Conservation (phyloP, 2,888 invertebrate species). For the Ernsta delagoae region DNA sequence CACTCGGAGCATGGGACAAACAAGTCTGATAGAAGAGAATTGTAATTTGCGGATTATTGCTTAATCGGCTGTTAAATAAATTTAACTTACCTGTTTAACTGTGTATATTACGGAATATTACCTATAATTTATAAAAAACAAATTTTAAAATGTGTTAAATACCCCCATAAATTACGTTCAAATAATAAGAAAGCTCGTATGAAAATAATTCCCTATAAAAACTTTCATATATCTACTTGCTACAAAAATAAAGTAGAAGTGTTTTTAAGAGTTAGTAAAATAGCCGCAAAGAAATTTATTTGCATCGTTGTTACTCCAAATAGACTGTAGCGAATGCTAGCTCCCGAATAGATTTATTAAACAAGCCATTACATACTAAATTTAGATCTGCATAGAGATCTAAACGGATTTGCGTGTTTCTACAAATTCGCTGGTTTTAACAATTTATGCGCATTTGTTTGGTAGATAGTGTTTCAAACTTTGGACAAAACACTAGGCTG, state of each 20-base stretch:
- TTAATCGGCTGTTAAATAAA: background rate
- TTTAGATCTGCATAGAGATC: slow-evolving; percentile 70
- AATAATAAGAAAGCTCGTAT: too few species aligned
- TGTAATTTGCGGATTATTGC: slow-evolving; percentile 5
- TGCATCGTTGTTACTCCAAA: slow-evolving; percentile 50
- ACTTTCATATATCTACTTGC: background rate
- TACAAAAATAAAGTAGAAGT: slow-evolving; percentile 9
- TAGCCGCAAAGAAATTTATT: slow-evolving; percentile 39
- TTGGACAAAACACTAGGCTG: slow-evolving; percentile 26
- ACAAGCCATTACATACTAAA: slow-evolving; percentile 68
- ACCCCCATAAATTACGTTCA: too few species aligned
- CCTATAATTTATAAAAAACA: too few species aligned
- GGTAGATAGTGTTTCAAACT: slow-evolving; percentile 38
- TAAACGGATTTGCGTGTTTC: slow-evolving; percentile 55
- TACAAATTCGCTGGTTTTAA: slow-evolving; percentile 61
- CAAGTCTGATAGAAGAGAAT: slow-evolving; percentile 32
- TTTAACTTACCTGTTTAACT: background rate
- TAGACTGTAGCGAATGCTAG: slow-evolving; percentile 56
- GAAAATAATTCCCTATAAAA: background rate
- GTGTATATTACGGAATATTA: too few species aligned
- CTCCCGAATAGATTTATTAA: slow-evolving; percentile 62
- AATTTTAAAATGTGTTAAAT: too few species aligned
- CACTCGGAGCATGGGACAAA: slow-evolving; percentile 41
- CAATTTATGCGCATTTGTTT: slow-evolving; percentile 72
- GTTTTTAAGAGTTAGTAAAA: slow-evolving; percentile 13